Evolutionary conservation across 2,113 vertebrate species (phyloP), one percentile per base, ranked within the genome.

Genomic region (Labrus mixtus): DNA sequence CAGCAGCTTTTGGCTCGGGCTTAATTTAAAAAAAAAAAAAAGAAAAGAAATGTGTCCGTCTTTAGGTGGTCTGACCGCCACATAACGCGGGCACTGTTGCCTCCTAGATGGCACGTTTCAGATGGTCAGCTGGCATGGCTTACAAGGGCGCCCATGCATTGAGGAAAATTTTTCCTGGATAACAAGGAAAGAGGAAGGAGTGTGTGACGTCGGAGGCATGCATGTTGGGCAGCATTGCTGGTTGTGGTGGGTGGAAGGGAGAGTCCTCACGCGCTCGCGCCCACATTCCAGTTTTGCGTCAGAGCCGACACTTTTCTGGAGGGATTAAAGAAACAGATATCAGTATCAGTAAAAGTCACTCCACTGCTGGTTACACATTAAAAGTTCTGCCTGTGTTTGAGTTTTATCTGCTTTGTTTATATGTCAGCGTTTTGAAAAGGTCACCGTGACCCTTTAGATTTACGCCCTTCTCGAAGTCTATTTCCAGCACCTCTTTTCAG

Each of bases 211-310:
- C 15, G 2, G 60, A 29, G 45, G 43, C 6, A 1, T n/a, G 57
- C 0, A 8, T 56, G 50, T 37, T 46, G 45, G 36, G 68, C 45
- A 45, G 56, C 46, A 66, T 59, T 41, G 64, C 43, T 10, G n/a
- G 37, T 10, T 33, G 67, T 3, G 15, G 81, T 73, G 79, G 63
- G 68, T 60, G 71, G 79, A 73, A 56, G 37, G n/a, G 64, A 77
- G 69, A 25, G 59, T 51, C 1, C 0, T 43, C 36, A 16, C 46
- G 37, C 5, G 3, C 10, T 50, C 36, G 41, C 68, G 54, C 79
- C 71, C 68, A 83, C 76, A 58, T 80, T 83, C 63, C 22, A 66
- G 16, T 63, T 73, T 13, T 86, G 51, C 48, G 58, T 89, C 79
- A 80, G 63, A 2, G 58, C 78, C 82, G 87, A 89, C 87, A 86